Base-by-base conservation (phyloP, 92 coral and sea anemone genomes). In the Zoanthus gigantus region DNA sequence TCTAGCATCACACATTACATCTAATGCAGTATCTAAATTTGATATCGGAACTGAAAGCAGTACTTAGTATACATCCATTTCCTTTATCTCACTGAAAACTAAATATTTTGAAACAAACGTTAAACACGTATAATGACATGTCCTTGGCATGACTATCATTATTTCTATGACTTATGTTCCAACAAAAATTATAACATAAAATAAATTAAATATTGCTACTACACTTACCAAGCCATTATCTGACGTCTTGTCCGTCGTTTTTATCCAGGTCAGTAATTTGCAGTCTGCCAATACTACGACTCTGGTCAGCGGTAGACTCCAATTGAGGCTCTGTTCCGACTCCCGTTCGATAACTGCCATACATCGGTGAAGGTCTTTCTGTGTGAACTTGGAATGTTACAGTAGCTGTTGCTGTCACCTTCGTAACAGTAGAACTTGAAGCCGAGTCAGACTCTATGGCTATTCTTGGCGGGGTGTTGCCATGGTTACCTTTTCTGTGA, bases 341-440 rank as follows among this genome's bases (percentile, higher is more conserved):
- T 18, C 85, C 75, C 74, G 85, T 75, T 66, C 85, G 53, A 47
- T 63, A 66, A 16, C 11, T 67, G 18, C 75, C 75, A 67, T 81
- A 80, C 74, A 80, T 80, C 18, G 84, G 85, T 48, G 85, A 66
- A 0, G 85, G 76, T 14, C 85, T 66, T 56, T 94, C 98, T 6
- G 95, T 86, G 76, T 91, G 96, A 2, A 95, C 93, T 77, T 93
- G 92, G 47, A 95, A 95, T 1, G 96, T 95, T 42, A 95, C 98
- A 69, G 98, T 95, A 31, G 98, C 96, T 31, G 94, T 94, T 28
- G 95, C 95, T 30, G 95, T 94, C 10, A 94, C 98, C 79, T 95
- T 89, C 32, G 98, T 93, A 52, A 95, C 94, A 0, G 94, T 92
- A 57, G 96, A 95, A 77, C 98, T 93, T n/a, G 96, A 89, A 14